These are phyloP conservation scores for Lepeophtheirus nordmannii DNA, from an alignment of 2,888 invertebrate species.

Conservation along the genomic window DNA sequence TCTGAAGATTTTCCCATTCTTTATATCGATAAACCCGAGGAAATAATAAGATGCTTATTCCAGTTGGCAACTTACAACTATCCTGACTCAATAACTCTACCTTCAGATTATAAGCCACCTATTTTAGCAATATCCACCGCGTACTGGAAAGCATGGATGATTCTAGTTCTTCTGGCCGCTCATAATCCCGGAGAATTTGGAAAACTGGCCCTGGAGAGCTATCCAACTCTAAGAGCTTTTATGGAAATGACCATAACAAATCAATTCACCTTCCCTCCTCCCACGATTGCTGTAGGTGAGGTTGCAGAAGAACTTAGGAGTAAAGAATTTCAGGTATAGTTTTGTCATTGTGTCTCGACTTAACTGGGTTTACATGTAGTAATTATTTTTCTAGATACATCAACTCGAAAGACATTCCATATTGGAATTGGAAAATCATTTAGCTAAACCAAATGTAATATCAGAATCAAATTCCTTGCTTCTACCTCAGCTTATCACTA, in stretches of 20 bases:
- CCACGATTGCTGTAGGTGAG: slow-evolving; percentile 46
- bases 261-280: slow-evolving; percentile 51
- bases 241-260: slow-evolving; percentile 96
- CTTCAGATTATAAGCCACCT: slow-evolving; percentile 68
- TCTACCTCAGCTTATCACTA: slow-evolving; percentile 53
- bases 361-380: not conserved
- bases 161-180: slow-evolving; percentile 69
- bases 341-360: not conserved
- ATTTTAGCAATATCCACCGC: slow-evolving; percentile 72
- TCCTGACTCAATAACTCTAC: slow-evolving; percentile 77
- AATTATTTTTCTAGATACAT: not conserved
- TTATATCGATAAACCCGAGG: slow-evolving; percentile 52
- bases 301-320: slow-evolving; percentile 45
- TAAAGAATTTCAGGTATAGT: slow-evolving; percentile 48
- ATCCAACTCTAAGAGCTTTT: slow-evolving; percentile 71
- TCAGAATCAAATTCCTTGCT: slow-evolving; percentile 69
- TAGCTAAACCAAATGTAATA: slow-evolving; percentile 69
- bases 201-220: slow-evolving; percentile 67
- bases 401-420: slow-evolving; percentile 53
- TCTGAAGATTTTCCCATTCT: slow-evolving; percentile 53
- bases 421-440: slow-evolving; percentile 72
- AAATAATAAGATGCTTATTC: slow-evolving; percentile 13
- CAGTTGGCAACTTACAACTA: slow-evolving; percentile 32
- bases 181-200: slow-evolving; percentile 83
- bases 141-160: slow-evolving; percentile 88